phyloP scores from a whole-genome alignment of 2,113 vertebrate species.

The Piaya cayana region DNA sequence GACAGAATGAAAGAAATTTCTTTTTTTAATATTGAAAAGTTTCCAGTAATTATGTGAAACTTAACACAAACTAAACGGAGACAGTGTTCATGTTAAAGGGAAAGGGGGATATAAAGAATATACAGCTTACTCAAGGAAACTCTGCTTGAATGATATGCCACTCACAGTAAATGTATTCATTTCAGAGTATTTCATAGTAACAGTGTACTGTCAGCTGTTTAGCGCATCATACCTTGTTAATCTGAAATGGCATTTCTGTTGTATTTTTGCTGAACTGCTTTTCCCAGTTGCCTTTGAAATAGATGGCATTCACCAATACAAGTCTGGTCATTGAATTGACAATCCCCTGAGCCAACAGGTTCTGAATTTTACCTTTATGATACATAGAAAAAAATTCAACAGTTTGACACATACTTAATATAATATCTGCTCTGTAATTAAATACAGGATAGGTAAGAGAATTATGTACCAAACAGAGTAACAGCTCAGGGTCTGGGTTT shows the following conservation, averaged over 20 bases:
- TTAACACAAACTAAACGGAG: background rate
- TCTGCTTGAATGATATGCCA: background rate
- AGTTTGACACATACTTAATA: background rate
- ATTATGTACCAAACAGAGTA: background rate
- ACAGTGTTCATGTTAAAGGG: background rate
- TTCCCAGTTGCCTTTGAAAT: conserved; percentile 94
- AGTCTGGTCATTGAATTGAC: conserved; percentile 77
- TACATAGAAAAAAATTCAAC: background rate
- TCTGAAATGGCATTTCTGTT: conserved; percentile 82
- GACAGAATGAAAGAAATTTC: background rate
- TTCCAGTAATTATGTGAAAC: background rate
- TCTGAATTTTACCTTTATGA: conserved; percentile 87
- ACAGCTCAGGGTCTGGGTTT: background rate
- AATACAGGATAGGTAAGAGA: background rate
- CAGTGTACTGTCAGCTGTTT: background rate
- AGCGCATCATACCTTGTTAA: conserved; percentile 76
- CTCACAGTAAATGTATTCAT: background rate
- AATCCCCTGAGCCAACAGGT: conserved; percentile 82
- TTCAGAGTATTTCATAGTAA: background rate
- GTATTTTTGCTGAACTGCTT: conserved; percentile 71
- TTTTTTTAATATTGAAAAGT: background rate
- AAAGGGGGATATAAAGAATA: fast-evolving
- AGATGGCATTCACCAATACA: conserved; percentile 92
- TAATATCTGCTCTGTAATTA: background rate
- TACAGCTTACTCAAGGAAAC: background rate